A percentile compares a stretch with the other conserved stretches of the same genome.
phyloP scores from a whole-genome alignment of 2,797 vertebrate genomes.

The Cossypha polioptera region DNA sequence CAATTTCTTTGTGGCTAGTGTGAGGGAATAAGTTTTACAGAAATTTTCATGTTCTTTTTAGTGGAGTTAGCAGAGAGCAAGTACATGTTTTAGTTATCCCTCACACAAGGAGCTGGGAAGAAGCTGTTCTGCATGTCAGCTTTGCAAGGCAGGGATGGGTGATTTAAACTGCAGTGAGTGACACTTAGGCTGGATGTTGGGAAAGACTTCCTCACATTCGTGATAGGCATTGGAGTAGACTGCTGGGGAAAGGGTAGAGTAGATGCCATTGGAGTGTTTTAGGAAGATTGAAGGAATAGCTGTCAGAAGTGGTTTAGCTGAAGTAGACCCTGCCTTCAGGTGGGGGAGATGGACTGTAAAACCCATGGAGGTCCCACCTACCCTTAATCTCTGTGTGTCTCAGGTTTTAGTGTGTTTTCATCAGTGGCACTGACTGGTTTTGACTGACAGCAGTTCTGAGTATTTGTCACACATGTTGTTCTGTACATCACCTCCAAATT shows the following conservation, averaged over 20 bases:
- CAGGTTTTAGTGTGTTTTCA: background rate
- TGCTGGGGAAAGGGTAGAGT: background rate
- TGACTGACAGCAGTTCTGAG: background rate
- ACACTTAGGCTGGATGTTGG: background rate
- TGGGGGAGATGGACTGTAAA: background rate
- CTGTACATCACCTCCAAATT: background rate
- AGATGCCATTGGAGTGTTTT: background rate
- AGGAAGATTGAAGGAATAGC: background rate
- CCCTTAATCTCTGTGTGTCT: background rate
- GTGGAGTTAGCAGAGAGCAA: background rate
- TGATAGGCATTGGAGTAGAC: background rate
- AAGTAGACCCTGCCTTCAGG: background rate
- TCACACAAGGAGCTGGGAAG: background rate
- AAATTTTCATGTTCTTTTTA: background rate
- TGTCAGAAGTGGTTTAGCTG: background rate
- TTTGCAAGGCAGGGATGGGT: background rate
- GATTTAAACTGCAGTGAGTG: background rate
- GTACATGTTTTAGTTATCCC: background rate
- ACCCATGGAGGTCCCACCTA: background rate
- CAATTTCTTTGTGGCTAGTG: background rate
- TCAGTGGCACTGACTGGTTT: background rate
- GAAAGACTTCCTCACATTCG: background rate
- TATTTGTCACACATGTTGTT: background rate
- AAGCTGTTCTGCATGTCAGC: background rate
- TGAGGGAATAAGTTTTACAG: background rate